A percentile compares a stretch with the other conserved stretches of the same genome.
Conservation (phyloP, 2,113 vertebrate species). For the Sialia sialis region DNA sequence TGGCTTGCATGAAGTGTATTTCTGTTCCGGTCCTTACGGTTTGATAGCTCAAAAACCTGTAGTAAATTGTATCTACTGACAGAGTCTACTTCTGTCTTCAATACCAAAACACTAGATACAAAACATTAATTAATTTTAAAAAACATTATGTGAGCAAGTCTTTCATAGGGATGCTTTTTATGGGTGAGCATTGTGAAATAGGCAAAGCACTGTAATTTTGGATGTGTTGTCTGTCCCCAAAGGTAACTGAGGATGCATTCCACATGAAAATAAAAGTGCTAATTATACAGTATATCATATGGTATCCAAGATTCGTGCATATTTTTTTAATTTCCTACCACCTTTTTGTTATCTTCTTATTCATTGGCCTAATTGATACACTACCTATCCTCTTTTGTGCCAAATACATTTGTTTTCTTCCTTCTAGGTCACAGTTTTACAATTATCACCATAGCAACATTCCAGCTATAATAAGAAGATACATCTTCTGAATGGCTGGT, state of each 20-base stretch:
- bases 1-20: not conserved
- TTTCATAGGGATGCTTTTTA: not conserved
- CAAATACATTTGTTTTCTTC: conserved; percentile 46
- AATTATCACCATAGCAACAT: conserved; percentile 76
- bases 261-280: not conserved
- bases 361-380: conserved; percentile 59
- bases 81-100: not conserved
- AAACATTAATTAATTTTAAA: not conserved
- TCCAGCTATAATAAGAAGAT: conserved; percentile 71
- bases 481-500: conserved; percentile 72
- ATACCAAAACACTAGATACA: not conserved
- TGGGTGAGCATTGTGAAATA: not conserved
- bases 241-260: not conserved
- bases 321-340: conserved; percentile 29
- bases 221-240: not conserved
- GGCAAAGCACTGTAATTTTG: not conserved
- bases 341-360: conserved; percentile 35
- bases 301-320: not conserved
- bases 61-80: not conserved
- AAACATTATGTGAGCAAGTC: not conserved
- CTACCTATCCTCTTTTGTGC: conserved; percentile 26
- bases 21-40: not conserved
- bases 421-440: conserved; percentile 67
- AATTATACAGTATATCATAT: not conserved
- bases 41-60: not conserved